These are phyloP conservation scores for Habroteleia sp. DNA, from an alignment of 2,888 invertebrate genomes.

Conservation along the genomic window DNA sequence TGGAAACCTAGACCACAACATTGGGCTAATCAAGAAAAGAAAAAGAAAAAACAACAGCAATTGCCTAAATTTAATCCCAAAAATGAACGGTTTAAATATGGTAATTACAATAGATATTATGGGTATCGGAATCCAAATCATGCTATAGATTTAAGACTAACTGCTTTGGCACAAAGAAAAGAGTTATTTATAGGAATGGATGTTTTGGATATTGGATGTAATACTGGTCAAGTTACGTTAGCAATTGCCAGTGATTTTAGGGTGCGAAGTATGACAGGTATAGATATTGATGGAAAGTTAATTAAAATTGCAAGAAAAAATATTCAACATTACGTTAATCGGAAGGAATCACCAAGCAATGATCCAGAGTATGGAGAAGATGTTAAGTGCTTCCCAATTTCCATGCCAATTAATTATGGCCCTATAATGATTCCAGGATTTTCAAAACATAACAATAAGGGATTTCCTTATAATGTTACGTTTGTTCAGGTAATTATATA, in stretches of 20 bases:
- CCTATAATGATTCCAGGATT: constrained; percentile 86
- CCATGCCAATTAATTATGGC: constrained; percentile 93
- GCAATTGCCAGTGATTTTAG: constrained; percentile 92
- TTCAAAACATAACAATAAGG: constrained; percentile 81
- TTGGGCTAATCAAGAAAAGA: constrained; percentile 81
- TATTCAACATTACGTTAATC: constrained; percentile 86
- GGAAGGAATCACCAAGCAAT: constrained; percentile 79
- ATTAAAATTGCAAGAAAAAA: constrained; percentile 89
- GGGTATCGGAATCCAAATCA: constrained; percentile 93
- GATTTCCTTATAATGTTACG: constrained; percentile 94
- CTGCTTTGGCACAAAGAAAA: constrained; percentile 88
- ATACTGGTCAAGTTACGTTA: constrained; percentile 96
- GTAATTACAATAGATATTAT: constrained; percentile 98
- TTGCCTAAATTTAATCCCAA: constrained; percentile 87
- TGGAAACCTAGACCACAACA: constrained; percentile 85
- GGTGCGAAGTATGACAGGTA: constrained; percentile 93
- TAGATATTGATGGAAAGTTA: constrained; percentile 96
- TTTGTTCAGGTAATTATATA: constrained; percentile 88
- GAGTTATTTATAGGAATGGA: constrained; percentile 94
- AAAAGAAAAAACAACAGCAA: constrained; percentile 77
- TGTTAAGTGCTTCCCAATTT: constrained; percentile 88
- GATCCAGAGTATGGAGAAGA: constrained; percentile 72
- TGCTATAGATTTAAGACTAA: constrained; percentile 91
- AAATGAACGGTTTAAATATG: constrained; percentile 93
- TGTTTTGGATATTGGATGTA: constrained; percentile 98